phyloP scores from a whole-genome alignment of 2,113 vertebrate genomes.

The Epinephelus lanceolatus region DNA sequence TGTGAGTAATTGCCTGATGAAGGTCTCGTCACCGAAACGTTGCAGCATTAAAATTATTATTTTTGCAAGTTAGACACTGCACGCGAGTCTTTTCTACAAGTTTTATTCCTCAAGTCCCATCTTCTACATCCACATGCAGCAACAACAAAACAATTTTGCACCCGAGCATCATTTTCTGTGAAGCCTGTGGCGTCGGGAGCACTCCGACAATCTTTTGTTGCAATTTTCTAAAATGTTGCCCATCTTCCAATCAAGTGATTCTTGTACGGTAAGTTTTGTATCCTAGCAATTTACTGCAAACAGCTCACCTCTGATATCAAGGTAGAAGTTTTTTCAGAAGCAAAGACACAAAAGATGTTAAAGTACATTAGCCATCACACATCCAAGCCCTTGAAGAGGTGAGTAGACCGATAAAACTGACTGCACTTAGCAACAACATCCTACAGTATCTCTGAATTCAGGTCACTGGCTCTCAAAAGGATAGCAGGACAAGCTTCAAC shows the following conservation, averaged over 20 bases:
- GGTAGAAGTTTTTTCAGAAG: not conserved
- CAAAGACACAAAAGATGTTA: not conserved
- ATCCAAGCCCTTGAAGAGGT: not conserved
- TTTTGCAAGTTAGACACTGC: too few relatives aligned
- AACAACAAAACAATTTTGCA: not conserved
- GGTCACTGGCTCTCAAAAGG: not conserved
- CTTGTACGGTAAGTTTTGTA: not conserved
- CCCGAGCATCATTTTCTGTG: not conserved
- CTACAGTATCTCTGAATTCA: not conserved
- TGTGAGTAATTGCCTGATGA: too few relatives aligned
- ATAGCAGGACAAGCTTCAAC: not conserved
- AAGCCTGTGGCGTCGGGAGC: not conserved
- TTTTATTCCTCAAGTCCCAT: not conserved
- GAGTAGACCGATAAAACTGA: not conserved
- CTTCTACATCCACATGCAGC: not conserved
- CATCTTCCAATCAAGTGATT: not conserved
- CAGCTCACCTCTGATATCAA: not conserved
- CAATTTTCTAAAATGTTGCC: not conserved
- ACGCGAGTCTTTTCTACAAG: too few relatives aligned
- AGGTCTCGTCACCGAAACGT: too few relatives aligned
- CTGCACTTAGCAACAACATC: not conserved
- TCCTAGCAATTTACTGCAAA: not conserved
- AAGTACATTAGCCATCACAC: too few relatives aligned
- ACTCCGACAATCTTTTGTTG: not conserved
- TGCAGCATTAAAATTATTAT: too few relatives aligned